Evolutionary conservation across 2,888 invertebrate species (phyloP).

Genomic region (Eulithis testata): DNA sequence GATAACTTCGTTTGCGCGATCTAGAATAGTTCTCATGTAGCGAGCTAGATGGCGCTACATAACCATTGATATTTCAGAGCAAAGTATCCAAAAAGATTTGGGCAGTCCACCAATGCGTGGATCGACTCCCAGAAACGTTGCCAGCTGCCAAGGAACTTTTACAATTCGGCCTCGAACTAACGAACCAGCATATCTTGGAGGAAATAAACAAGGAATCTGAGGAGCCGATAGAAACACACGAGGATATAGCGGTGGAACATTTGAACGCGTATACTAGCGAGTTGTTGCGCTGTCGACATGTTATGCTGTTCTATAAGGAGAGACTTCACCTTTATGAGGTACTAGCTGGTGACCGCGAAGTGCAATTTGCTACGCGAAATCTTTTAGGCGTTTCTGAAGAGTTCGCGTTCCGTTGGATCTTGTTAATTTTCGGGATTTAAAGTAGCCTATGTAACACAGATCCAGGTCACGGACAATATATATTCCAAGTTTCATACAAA

Average conservation of each 20-base stretch:
- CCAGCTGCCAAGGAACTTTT: conserved; percentile 89
- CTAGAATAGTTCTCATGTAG: too few relatives aligned
- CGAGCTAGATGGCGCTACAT: too few relatives aligned
- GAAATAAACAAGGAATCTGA: conserved; percentile 71
- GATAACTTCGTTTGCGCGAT: too few relatives aligned
- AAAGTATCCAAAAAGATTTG: conserved; percentile 91
- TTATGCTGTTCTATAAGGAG: conserved; percentile 88
- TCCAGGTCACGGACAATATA: too few relatives aligned
- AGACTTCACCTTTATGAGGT: conserved; percentile 89
- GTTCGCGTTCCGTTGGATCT: too few relatives aligned
- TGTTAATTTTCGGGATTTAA: too few relatives aligned
- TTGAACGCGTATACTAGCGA: conserved; percentile 87
- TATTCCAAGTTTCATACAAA: too few relatives aligned
- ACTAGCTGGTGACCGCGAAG: too few relatives aligned
- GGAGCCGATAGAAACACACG: conserved; percentile 29
- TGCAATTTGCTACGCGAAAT: too few relatives aligned
- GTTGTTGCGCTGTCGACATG: conserved; percentile 86
- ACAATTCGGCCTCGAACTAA: conserved; percentile 89
- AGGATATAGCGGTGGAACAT: conserved; percentile 72
- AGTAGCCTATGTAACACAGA: too few relatives aligned
- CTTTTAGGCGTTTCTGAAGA: too few relatives aligned
- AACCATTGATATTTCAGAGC: conserved; percentile 69
- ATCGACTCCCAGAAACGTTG: conserved; percentile 89
- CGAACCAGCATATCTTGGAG: conserved; percentile 86
- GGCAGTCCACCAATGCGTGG: conserved; percentile 92